Evolutionary conservation across 1,140 invertebrate species (phyloP).

Genomic region (Euglossa dilemma): DNA sequence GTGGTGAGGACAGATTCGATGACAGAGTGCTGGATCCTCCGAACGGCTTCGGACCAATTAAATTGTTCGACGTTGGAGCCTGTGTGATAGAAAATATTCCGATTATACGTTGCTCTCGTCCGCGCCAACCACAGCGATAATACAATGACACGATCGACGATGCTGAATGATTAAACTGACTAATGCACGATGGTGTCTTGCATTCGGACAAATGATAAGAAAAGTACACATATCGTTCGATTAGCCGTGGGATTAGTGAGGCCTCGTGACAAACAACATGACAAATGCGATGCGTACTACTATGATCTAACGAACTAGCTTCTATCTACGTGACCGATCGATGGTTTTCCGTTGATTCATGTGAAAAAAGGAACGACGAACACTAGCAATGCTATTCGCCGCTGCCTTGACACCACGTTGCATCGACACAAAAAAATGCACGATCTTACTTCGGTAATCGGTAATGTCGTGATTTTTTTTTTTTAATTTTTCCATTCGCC

Average conservation of each 20-base stretch:
- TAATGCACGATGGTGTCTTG: not conserved
- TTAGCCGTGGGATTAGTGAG: slow-evolving; percentile 1
- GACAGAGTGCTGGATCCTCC: slow-evolving; percentile 80
- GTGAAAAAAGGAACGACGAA: not conserved
- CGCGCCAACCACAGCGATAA: not conserved
- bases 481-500: not conserved
- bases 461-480: not conserved
- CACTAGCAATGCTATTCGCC: not conserved
- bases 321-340: not conserved
- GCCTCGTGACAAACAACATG: slow-evolving; percentile 1
- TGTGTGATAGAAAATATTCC: slow-evolving; percentile 42
- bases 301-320: not conserved
- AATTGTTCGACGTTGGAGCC: slow-evolving; percentile 75
- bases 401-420: slow-evolving; percentile 38
- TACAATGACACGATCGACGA: not conserved
- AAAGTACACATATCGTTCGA: not conserved
- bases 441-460: not conserved
- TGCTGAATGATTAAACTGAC: not conserved
- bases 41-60: slow-evolving; percentile 85
- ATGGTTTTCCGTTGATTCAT: not conserved
- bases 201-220: not conserved
- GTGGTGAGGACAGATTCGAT: slow-evolving; percentile 73
- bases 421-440: not conserved
- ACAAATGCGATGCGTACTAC: slow-evolving; percentile 12
- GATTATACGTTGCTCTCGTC: not conserved